Conservation (phyloP, 2,888 invertebrate species). For the Acronicta psi region DNA sequence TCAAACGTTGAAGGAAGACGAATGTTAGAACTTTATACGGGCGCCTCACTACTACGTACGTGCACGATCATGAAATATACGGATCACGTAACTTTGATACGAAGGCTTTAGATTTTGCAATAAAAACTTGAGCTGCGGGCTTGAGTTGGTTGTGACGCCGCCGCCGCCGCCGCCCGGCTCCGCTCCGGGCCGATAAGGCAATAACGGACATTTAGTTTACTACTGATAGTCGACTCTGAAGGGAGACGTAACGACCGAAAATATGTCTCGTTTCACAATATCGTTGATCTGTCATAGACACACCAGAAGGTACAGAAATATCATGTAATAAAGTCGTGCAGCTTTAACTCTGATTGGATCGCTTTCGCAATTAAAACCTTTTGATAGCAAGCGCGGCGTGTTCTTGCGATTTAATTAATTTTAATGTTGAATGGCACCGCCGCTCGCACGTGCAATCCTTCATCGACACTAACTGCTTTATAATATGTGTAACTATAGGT, state of each 20-base stretch:
- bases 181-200: slow-evolving; percentile 1
- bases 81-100: slow-evolving; percentile 16
- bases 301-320: neutral
- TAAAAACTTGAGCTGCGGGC: slow-evolving; percentile 13
- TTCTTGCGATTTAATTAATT: slow-evolving; percentile 47
- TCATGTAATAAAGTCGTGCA: neutral
- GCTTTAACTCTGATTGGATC: slow-evolving; percentile 12
- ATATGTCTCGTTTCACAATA: neutral
- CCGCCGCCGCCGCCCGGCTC: too few species aligned
- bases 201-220: neutral
- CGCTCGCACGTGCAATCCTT: too few species aligned
- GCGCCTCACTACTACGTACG: neutral
- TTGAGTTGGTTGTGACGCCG: neutral
- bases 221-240: slow-evolving; percentile 5
- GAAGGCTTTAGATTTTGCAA: slow-evolving; percentile 17
- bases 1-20: slow-evolving; percentile 1
- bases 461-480: too few species aligned
- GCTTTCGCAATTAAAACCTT: slow-evolving; percentile 13
- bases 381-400: slow-evolving; percentile 10
- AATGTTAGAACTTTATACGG: slow-evolving; percentile 8
- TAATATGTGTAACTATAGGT: too few species aligned
- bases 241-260: neutral
- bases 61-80: slow-evolving; percentile 8
- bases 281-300: neutral
- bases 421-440: too few species aligned